Percentiles rank a stretch among this genome's conserved stretches.
Conservation (phyloP, 2,797 vertebrate species). For the Sparus aurata region DNA sequence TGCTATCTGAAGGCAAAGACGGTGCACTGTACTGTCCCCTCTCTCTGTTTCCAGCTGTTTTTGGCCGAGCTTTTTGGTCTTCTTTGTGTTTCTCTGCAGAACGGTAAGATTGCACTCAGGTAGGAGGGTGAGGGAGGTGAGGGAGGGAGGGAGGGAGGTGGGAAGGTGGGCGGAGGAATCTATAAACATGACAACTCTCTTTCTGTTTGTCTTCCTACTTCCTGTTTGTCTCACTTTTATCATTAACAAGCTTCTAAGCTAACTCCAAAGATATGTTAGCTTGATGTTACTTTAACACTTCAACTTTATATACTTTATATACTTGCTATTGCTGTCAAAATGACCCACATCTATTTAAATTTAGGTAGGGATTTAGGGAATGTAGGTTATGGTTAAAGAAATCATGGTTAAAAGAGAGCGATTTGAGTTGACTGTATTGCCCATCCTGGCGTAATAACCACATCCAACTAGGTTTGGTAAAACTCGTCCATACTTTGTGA, state of each 20-base stretch:
- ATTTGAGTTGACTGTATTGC: too few species aligned
- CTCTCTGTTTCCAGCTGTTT: constrained; percentile 1
- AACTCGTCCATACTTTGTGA: too few species aligned
- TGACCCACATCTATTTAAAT: too few species aligned
- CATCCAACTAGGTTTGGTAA: too few species aligned
- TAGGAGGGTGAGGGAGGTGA: constrained; percentile 26
- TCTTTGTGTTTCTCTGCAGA: constrained; percentile 20
- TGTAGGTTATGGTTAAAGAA: too few species aligned
- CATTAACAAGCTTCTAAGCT: neutral
- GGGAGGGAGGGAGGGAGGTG: neutral
- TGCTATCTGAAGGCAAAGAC: constrained; percentile 36
- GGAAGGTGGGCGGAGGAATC: neutral
- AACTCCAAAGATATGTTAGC: neutral
- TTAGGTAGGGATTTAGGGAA: too few species aligned
- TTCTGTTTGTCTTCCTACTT: neutral
- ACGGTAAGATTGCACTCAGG: constrained; percentile 45
- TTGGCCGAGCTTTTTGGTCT: neutral
- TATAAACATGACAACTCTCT: neutral
- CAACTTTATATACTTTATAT: neutral
- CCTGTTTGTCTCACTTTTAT: neutral
- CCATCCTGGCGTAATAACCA: too few species aligned
- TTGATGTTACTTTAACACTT: neutral
- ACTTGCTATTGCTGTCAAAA: too few species aligned
- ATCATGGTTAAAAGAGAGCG: too few species aligned
- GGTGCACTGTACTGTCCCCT: constrained; percentile 26